Base-by-base conservation (phyloP, 2,888 invertebrate species). In the Lypha dubia region DNA sequence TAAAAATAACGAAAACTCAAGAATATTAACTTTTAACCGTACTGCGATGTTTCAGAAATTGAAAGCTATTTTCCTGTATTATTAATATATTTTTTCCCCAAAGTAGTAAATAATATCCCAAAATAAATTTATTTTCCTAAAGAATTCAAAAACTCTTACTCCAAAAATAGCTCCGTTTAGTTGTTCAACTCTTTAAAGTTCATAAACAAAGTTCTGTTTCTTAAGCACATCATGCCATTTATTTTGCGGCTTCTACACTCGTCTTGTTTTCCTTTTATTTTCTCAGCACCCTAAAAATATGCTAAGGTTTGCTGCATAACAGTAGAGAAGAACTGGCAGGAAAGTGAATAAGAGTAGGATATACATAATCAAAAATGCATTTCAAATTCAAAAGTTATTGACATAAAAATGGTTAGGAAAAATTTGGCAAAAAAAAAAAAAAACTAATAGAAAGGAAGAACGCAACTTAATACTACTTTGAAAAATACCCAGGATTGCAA, bases 331-430 rank as follows among this genome's bases (percentile, higher is more conserved):
- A 32, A 2, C 17, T 65, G 32, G 5, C 20, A 44, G 35, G 60
- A 38, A 32, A 44, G 17, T 20, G 32, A 38, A 28, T 7, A 58
- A 35, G 24, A 22, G n/a, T n/a, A 7, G 38, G 38, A 63, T 35
- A 32, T n/a, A n/a, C n/a, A n/a, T 24, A 60, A 44, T 3, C n/a
- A 32, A 70, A 81, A 71, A 65, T 83, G 46, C 79, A 79, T 79
- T 77, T 58, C 44, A 67, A 76, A 58, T 80, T 68, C 46, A 38
- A 79, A 73, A 22, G 28, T 63, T 83, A 83, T 79, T 83, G 79
- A 79, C 83, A 83, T 46, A 79, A 46, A 68, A 53, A 41, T 56
- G 17, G n/a, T 44, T 17, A 46, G 35, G n/a, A 46, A 8, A 46
- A 63, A 24, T 44, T 63, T 63, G 28, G 13, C 60, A 76, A 63